A percentile compares a stretch with the other conserved stretches of the same genome.
Conservation (phyloP, 2,113 vertebrate species). For the Camelus bactrianus region DNA sequence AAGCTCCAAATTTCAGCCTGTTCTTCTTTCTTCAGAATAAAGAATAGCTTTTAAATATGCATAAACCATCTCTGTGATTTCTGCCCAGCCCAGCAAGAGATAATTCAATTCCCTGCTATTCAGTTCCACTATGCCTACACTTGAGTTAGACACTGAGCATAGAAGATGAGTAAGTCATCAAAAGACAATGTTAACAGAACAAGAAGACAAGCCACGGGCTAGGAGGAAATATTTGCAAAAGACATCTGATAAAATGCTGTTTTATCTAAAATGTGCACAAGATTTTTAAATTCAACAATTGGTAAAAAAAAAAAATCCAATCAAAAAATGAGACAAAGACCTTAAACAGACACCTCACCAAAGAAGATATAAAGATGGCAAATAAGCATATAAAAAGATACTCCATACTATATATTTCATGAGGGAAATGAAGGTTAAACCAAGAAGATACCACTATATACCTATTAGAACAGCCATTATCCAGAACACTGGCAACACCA, state of each 20-base stretch:
- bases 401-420: neutral
- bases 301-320: neutral
- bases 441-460: neutral
- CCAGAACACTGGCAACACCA: neutral
- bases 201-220: neutral
- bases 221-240: neutral
- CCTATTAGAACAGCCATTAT: neutral
- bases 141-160: neutral
- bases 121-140: neutral
- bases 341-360: neutral
- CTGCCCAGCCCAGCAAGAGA: neutral
- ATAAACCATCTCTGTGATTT: neutral
- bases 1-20: neutral
- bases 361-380: neutral
- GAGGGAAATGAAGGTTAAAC: neutral
- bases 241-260: neutral
- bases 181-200: neutral
- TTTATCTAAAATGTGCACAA: neutral
- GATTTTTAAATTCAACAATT: neutral
- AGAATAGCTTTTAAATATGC: neutral
- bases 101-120: neutral
- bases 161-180: neutral
- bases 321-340: neutral
- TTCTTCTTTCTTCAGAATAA: neutral
- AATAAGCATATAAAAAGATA: neutral